Conservation (phyloP, 2,113 vertebrate genomes). For the Enhydra lutris region DNA sequence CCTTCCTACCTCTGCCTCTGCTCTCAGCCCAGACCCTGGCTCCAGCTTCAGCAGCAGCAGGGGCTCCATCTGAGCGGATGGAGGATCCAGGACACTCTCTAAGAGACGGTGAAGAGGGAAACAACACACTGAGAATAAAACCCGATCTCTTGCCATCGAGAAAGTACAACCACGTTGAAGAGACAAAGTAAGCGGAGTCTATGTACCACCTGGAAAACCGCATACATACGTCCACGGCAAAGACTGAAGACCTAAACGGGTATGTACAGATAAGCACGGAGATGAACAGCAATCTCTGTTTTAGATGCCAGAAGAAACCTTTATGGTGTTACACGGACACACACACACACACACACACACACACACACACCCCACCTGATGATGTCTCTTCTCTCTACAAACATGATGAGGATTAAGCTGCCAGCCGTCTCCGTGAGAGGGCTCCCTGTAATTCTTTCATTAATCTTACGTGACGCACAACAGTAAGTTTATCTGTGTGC, state of each 20-base stretch:
- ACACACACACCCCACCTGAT: neutral
- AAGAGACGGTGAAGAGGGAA: neutral
- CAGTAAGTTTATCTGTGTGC: constrained; percentile 30
- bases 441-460: constrained; percentile 45
- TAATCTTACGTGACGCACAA: constrained; percentile 55
- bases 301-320: neutral
- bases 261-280: neutral
- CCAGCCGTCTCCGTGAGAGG: neutral
- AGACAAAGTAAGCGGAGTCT: neutral
- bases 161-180: neutral
- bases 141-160: neutral
- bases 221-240: neutral
- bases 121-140: neutral
- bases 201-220: neutral
- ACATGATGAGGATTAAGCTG: constrained; percentile 10
- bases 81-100: neutral
- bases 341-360: neutral
- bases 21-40: neutral
- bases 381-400: neutral
- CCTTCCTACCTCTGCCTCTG: neutral
- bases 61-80: neutral
- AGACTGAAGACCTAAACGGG: neutral
- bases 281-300: neutral
- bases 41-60: neutral
- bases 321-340: neutral